Base-by-base conservation (phyloP, 2,797 vertebrate genomes). In the Coregonus ussuriensis region DNA sequence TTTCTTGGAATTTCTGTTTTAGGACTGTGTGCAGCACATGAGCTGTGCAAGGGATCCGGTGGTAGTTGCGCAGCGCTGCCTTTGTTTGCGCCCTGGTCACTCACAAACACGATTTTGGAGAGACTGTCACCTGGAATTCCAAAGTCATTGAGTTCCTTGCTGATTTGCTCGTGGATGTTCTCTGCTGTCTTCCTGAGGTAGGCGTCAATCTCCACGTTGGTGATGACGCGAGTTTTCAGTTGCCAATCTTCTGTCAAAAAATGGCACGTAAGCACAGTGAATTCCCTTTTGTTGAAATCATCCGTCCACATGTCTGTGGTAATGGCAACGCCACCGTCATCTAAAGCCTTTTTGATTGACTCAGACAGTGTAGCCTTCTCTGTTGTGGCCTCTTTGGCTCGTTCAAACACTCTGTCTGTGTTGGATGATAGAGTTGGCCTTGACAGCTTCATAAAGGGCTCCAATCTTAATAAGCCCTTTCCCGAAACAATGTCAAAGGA, bases 21-120 rank as follows among this genome's bases (percentile, higher is more conserved):
- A 75, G 74, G 35, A 75, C 62, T 4, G 31, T 75, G 74, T 75
- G 71, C 15, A 56, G 33, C 13, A 71, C 67, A n/a, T 56, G 67
- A 9, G 66, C 68, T 3, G 66, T 33, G 52, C 67, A 59, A 31
- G 56, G 15, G 6, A 70, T 14, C 66, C 52, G 71, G 7, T 59
- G 25, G 67, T 71, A 70, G 53, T n/a, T 59, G 16, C 33, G 21
- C 16, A 76, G 68, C 5, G 35, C 81, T 66, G 78, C 82, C 54
- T 87, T 82, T 74, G 56, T 70, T 77, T 79, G 31, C 11, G 6
- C 74, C 74, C 75, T 77, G 53, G 35, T 77, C 53, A 71, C 75
- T 71, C 13, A 71, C 51, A 77, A 54, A 77, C n/a, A 77, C n/a
- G 18, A 35, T 51, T 59, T 69, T 71, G 9, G 6, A 53, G 9